Base-by-base conservation (phyloP, 2,113 vertebrate genomes). In the Amia ocellicauda region DNA sequence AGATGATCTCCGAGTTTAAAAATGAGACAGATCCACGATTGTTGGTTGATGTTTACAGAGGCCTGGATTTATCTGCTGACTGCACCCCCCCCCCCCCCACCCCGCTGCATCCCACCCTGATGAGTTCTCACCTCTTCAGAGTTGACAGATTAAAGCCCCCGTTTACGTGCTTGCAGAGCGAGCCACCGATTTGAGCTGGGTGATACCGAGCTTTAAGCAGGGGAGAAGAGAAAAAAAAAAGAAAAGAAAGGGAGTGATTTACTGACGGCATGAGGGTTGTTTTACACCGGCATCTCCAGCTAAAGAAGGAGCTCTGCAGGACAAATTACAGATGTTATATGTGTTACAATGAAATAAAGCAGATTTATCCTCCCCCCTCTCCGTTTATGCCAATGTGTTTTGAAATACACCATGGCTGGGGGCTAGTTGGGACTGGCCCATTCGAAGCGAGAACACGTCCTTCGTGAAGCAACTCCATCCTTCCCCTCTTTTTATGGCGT, bases 361-460 rank as follows among this genome's bases (percentile, higher is more conserved):
- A 66, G 59, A 69, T 56, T 65, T 75, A 75, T 66, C 55, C 58
- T 69, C 66, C 63, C 73, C 66, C n/a, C n/a, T n/a, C n/a, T n/a
- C n/a, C n/a, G n/a, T 67, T 75, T 69, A 66, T 58, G 57, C 66
- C 43, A 42, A 11, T 43, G 20, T 55, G 26, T 60, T 66, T 64
- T 58, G 66, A 74, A 54, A 43, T 60, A 42, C 57, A 57, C 49
- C n/a, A 26, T 36, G 31, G 31, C 4, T 36, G 31, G 57, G 54
- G 47, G 24, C 51, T 63, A 40, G 63, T 60, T 60, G 64, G 51
- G 42, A 51, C 23, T 51, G 52, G 42, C 47, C 63, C 49, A 29
- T 9, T 27, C 31, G 45, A 28, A 51, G 59, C 50, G 58, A 55
- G 43, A 62, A 24, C 23, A 41, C 50, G 40, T 52, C 19, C 8